Conservation (phyloP, 2,888 invertebrate species). For the Sarcophaga rosellei region DNA sequence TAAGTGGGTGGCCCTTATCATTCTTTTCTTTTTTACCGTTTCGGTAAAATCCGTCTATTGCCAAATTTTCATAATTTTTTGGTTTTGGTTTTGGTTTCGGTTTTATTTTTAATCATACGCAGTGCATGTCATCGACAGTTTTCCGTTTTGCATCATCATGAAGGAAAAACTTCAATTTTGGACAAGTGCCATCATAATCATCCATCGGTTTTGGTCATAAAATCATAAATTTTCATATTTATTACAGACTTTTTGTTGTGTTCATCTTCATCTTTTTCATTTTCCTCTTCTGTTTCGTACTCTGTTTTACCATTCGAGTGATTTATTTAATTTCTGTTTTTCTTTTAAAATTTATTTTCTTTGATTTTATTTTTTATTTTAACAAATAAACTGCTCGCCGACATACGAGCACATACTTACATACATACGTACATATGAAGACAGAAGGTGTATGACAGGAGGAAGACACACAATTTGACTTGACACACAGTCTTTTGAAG, state of each 20-base stretch:
- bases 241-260: conserved; percentile 24
- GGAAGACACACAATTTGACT: neutral
- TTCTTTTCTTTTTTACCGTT: too few relatives aligned
- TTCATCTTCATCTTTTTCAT: neutral
- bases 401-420: neutral
- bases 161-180: conserved; percentile 60
- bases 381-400: neutral
- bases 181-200: conserved; percentile 57
- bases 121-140: neutral
- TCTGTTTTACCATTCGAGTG: neutral
- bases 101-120: neutral
- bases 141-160: conserved; percentile 36
- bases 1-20: too few relatives aligned
- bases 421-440: too few relatives aligned
- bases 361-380: neutral
- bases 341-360: neutral
- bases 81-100: conserved; percentile 6
- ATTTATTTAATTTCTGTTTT: neutral
- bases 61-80: neutral
- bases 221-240: conserved; percentile 53
- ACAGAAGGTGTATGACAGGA: too few relatives aligned
- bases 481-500: conserved; percentile 40
- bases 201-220: neutral
- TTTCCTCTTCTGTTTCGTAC: neutral
- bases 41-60: too few relatives aligned